Evolutionary conservation across 2,113 vertebrate genomes (phyloP), one percentile per base, ranked within the genome.

Genomic region (Capreolus pygargus): DNA sequence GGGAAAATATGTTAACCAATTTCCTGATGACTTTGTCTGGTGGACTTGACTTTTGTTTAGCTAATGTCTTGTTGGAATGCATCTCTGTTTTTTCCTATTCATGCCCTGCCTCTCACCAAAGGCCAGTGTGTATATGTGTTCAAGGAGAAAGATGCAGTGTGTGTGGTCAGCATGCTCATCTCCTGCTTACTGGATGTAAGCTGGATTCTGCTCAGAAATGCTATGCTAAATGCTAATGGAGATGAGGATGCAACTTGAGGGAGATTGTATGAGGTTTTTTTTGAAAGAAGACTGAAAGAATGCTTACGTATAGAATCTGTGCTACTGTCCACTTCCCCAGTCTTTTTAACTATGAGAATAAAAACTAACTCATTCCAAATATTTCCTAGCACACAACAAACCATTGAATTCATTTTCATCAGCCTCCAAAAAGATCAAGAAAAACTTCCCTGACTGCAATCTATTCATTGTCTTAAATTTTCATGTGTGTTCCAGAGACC

Each of bases 31-130:
- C 97, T 98, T 98, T 57, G 94, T 97, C 97, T 98, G 94, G 92
- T 97, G 98, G 98, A 98, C 96, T 98, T 97, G 96, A 95, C 98
- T 98, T 99, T 98, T 98, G 98, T 98, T 99, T 99, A 98, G 99
- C 98, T 98, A 98, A 92, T 98, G 98, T 98, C 98, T 98, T 97
- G 98, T 98, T 97, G 97, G 98, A 98, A 98, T 98, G 98, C 12
- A n/a, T 98, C 98, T 98, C 98, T 98, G 97, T 98, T 98, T 98
- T 97, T 98, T 98, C 97, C 97, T 99, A 86, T 97, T 78, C 93
- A 39, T 98, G 91, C 95, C 93, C 97, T 98, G 97, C 47, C 97
- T 97, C 95, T 97, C 94, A 97, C 97, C 89, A 98, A 96, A 98
- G 97, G 90, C 94, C 95, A 97, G 74, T 25, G 30, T 90, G 92